Evolutionary conservation across 2,113 vertebrate species (phyloP).

Genomic region (Xenotilapia leptura): DNA sequence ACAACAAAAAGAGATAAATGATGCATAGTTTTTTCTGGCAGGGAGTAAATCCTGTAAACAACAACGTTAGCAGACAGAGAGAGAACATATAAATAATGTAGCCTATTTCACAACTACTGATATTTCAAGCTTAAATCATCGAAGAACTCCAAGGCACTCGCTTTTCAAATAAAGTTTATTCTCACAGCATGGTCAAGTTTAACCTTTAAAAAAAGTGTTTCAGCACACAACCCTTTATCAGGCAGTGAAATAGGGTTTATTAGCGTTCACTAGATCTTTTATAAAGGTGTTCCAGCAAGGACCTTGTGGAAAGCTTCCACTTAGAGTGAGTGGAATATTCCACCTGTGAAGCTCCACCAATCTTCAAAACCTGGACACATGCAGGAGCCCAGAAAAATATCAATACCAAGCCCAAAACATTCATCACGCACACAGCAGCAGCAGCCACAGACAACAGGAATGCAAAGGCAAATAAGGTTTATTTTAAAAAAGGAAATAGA

Average conservation of each 20-base stretch:
- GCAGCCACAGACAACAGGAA: neutral
- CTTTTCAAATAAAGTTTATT: neutral
- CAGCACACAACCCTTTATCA: neutral
- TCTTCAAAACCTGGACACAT: neutral
- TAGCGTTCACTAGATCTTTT: neutral
- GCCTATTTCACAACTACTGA: neutral
- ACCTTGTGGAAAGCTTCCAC: neutral
- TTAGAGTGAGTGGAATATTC: neutral
- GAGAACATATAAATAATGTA: neutral
- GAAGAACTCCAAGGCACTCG: neutral
- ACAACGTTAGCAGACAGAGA: neutral
- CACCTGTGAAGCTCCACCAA: neutral
- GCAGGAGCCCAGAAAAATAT: neutral
- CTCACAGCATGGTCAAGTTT: neutral
- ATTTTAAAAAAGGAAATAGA: neutral
- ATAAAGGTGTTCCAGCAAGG: neutral
- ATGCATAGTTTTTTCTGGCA: neutral
- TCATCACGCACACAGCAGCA: neutral
- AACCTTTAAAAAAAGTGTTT: neutral
- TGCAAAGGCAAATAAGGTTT: neutral
- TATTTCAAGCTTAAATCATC: neutral
- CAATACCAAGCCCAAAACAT: neutral
- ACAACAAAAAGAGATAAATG: neutral
- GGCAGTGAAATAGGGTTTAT: neutral
- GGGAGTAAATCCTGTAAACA: neutral